Evolutionary conservation across 92 coral and sea anemone species (phyloP).

Genomic region (Meandrina meandrites): DNA sequence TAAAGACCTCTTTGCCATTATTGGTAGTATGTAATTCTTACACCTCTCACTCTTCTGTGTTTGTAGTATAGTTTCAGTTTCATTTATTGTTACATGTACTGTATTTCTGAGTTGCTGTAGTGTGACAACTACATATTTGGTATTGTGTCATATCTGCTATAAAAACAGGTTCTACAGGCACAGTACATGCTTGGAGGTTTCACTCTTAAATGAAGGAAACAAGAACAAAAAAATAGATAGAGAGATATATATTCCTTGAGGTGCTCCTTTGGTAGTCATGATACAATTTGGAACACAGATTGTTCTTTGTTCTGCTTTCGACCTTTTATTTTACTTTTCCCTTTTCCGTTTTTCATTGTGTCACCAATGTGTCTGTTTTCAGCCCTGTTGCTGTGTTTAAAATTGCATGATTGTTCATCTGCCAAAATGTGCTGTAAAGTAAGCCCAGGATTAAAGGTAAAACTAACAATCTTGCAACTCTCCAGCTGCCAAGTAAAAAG

Average conservation of each 20-base stretch:
- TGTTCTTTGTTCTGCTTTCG: neutral
- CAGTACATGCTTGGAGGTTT: neutral
- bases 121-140: neutral
- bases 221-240: neutral
- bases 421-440: neutral
- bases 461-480: neutral
- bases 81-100: neutral
- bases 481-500: neutral
- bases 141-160: neutral
- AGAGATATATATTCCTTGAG: neutral
- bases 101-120: neutral
- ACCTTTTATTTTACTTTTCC: neutral
- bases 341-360: neutral
- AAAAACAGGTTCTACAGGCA: neutral
- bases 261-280: neutral
- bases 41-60: neutral
- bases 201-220: no score
- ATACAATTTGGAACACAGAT: neutral
- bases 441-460: slow-evolving; percentile 10
- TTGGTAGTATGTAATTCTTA: no score
- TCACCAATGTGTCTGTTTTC: neutral
- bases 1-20: neutral
- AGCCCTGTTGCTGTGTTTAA: slow-evolving; percentile 25
- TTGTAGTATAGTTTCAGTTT: no score
- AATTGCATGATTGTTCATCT: neutral